Evolutionary conservation across 2,113 vertebrate genomes (phyloP).

Genomic region (Tricholaema leucomelas): DNA sequence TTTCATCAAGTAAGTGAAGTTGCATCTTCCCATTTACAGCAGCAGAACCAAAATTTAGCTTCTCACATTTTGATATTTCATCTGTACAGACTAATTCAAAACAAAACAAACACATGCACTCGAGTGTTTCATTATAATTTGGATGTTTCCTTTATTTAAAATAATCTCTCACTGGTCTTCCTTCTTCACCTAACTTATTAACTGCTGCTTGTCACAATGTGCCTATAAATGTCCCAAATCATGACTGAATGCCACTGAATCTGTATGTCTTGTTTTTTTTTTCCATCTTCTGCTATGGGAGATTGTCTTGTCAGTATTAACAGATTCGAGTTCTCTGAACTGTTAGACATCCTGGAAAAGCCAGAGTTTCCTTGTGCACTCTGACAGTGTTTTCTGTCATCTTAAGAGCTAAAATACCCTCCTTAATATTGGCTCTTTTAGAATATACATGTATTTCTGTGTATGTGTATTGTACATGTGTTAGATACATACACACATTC

Average conservation of each 20-base stretch:
- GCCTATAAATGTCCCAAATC: neutral
- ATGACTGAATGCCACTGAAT: neutral
- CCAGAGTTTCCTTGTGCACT: neutral
- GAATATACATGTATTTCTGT: neutral
- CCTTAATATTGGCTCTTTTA: neutral
- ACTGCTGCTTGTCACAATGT: neutral
- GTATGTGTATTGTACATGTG: rapidly evolving
- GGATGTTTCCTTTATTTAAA: neutral
- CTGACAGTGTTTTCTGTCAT: neutral
- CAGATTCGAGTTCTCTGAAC: neutral
- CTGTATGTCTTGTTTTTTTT: neutral
- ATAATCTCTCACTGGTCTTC: neutral
- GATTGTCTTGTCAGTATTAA: neutral
- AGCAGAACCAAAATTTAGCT: neutral
- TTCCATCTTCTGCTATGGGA: neutral
- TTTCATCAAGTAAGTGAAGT: neutral
- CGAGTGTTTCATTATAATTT: neutral
- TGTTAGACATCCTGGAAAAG: neutral
- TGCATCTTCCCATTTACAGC: neutral
- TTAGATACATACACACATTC: neutral
- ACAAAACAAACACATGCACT: neutral
- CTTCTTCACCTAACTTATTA: neutral
- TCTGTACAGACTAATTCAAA: neutral
- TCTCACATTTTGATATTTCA: neutral
- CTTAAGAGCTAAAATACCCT: neutral